A percentile compares a stretch with the other conserved stretches of the same genome.
phyloP scores from a whole-genome alignment of 2,113 vertebrate genomes.

The human (Homo sapiens) region DNA sequence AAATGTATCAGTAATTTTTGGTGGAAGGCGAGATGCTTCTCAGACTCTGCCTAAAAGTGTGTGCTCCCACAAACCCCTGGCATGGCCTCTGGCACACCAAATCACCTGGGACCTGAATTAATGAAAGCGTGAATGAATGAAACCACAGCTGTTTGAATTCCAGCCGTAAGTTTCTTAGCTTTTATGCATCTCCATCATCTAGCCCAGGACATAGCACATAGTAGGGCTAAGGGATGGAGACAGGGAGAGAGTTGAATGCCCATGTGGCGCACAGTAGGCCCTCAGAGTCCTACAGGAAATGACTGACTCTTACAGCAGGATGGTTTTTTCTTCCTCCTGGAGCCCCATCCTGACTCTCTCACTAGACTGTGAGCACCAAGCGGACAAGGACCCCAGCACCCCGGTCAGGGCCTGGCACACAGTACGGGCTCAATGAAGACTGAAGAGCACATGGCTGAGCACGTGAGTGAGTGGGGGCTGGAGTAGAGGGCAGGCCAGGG shows the following conservation, averaged over 20 bases:
- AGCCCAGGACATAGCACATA: neutral
- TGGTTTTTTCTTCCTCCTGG: neutral
- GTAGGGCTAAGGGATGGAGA: neutral
- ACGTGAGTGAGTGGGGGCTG: neutral
- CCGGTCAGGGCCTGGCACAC: neutral
- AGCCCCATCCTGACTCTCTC: neutral
- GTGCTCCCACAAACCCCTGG: too few species aligned
- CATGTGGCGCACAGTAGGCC: neutral
- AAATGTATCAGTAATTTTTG: neutral
- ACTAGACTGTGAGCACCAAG: neutral
- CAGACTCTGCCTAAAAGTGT: too few species aligned
- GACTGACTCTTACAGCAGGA: too few species aligned
- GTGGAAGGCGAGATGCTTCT: too few species aligned
- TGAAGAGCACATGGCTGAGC: neutral
- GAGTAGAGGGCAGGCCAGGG: too few species aligned
- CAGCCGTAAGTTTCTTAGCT: neutral
- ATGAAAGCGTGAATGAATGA: neutral
- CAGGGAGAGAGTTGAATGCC: neutral
- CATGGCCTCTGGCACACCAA: neutral
- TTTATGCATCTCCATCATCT: neutral
- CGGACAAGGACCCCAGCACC: neutral
- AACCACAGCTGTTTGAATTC: neutral
- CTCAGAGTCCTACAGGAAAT: neutral
- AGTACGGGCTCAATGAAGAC: neutral
- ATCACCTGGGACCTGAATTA: neutral